Evolutionary conservation across 2,797 vertebrate species (phyloP), one percentile per base, ranked within the genome.

Genomic region (Octomys mimax): DNA sequence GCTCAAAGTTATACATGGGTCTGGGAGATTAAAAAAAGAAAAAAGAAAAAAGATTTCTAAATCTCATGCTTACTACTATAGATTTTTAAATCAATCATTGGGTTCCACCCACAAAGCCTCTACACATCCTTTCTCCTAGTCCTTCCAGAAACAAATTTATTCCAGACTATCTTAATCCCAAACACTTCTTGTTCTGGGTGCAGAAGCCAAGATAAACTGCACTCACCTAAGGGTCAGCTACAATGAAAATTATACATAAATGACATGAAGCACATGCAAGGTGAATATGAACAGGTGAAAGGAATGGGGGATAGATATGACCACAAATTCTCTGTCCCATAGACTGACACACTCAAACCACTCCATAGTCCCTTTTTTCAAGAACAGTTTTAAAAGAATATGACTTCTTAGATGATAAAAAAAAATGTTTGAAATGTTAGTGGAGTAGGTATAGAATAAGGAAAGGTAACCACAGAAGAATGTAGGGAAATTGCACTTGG

Each of bases 81-180:
- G 26, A 21, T 68, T 84, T 90, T 87, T 68, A 92, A 39, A 93
- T 75, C 49, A 77, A 92, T 33, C 42, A 75, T 0, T 87, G 64
- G n/a, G 68, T 64, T 95, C 54, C 28, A 82, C 4, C 75, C 26
- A 88, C 14, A 31, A 22, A 59, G 24, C 19, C 28, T 83, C 54
- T 89, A 90, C 33, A 68, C 36, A 92, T 83, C 33, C 77, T 95
- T 94, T 92, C 52, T 95, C 24, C 61, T 59, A 92, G 9, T 85
- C 77, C 79, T 91, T 93, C 78, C 49, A 83, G 71, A 94, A 93
- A 87, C 46, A 71, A 87, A 91, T 18, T 94, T 95, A 94, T 75
- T 87, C 46, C 21, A 80, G 33, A 57, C 59, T 82, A 22, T 62
- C 39, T 81, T 86, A 86, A 88, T 66, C 86, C 77, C 85, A 97